Percentiles rank a stretch among this genome's conserved stretches.
Evolutionary conservation across 2,888 invertebrate species (phyloP).

Genomic region (Diaprepes abbreviatus): DNA sequence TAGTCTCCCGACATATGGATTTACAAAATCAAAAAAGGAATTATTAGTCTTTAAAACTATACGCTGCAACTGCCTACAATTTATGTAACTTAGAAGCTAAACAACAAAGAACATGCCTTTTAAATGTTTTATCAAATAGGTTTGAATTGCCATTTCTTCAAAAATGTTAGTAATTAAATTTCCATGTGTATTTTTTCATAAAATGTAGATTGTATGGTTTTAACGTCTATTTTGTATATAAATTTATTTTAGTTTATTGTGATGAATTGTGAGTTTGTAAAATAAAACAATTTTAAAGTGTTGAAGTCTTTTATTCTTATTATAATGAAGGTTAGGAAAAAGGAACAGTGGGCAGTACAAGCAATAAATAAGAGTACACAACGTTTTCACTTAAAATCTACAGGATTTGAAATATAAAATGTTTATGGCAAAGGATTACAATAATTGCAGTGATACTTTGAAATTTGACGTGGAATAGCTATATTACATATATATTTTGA

Average conservation of each 20-base stretch:
- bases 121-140: too few relatives aligned
- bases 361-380: constrained; percentile 6
- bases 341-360: not conserved
- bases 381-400: not conserved
- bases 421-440: too few relatives aligned
- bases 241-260: constrained; percentile 21
- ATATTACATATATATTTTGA: too few relatives aligned
- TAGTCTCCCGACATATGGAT: too few relatives aligned
- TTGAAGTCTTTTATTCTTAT: constrained; percentile 5
- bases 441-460: too few relatives aligned
- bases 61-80: not conserved
- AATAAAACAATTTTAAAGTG: constrained; percentile 26
- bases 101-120: not conserved
- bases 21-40: constrained; percentile 3
- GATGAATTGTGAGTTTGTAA: constrained; percentile 26
- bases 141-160: too few relatives aligned
- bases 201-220: not conserved
- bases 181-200: constrained; percentile 15
- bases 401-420: too few relatives aligned
- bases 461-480: too few relatives aligned
- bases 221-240: constrained; percentile 27
- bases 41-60: not conserved
- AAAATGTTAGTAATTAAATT: not conserved
- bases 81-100: not conserved
- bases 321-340: not conserved